Base-by-base conservation (phyloP, 2,888 invertebrate genomes). In the Mesoligia furuncula region DNA sequence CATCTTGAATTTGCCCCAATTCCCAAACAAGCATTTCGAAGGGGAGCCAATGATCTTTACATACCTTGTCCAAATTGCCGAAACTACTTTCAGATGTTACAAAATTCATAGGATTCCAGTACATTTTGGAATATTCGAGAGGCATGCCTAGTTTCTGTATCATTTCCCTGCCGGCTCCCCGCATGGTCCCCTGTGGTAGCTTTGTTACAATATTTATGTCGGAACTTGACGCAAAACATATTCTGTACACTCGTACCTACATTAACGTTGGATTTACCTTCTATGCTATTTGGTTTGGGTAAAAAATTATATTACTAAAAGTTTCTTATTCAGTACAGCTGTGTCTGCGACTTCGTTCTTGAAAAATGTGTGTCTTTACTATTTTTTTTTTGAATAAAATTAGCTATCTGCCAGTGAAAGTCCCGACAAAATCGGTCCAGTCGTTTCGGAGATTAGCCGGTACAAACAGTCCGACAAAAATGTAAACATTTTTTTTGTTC, bases 71-170 rank as follows among this genome's bases (percentile, higher is more conserved):
- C 64, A 64, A 84, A 84, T 74, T 75, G 74, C 39, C 74, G 75
- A 80, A 83, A 85, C 85, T 85, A 85, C 85, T 85, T 85, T 85
- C 77, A 85, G 83, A 83, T 83, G 85, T 85, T 85, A 86, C 80
- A 88, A 88, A 87, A 88, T 88, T 88, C 88, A 85, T 81, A 75
- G 85, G 73, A 84, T 84, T 72, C 80, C 86, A 77, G 81, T 78
- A 79, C 70, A 75, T 79, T 86, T 85, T 84, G 76, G 86, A 87
- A 88, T 84, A 85, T 88, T 87, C 72, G 82, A 76, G 80, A 57
- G 75, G 81, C 82, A 81, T 84, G 80, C 62, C 77, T 85, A 84
- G 88, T 88, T 86, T 86, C 86, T 77, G 77, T 86, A 83, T 84
- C 84, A 87, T 88, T 88, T 88, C 88, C 88, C 87, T 72, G 84